Evolutionary conservation across 2,888 invertebrate species (phyloP).

Genomic region (Ophion ventricosus): DNA sequence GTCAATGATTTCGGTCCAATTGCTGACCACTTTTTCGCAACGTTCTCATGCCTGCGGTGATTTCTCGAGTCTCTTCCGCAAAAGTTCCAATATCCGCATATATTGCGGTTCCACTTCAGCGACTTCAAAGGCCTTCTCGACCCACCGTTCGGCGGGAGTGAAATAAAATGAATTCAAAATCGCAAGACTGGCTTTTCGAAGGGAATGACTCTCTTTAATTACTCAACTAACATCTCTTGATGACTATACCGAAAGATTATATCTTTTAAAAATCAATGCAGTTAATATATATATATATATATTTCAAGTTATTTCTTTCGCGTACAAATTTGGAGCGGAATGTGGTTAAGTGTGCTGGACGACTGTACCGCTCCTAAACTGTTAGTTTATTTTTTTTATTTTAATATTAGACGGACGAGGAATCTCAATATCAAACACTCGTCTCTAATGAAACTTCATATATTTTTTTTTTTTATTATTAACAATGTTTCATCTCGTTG

Average conservation of each 20-base stretch:
- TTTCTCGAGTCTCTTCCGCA: not conserved
- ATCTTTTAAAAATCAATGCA: constrained; percentile 54
- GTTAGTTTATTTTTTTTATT: constrained; percentile 19
- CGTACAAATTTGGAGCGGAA: constrained; percentile 57
- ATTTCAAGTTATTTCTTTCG: constrained; percentile 17
- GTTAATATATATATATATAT: constrained; percentile 19
- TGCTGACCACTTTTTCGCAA: not conserved
- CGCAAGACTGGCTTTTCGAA: constrained; percentile 28
- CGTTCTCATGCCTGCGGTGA: not conserved
- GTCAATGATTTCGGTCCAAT: not conserved
- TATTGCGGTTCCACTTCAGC: not conserved
- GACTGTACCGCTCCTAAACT: constrained; percentile 46
- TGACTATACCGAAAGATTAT: constrained; percentile 27
- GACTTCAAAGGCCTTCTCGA: not conserved
- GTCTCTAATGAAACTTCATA: constrained; percentile 34
- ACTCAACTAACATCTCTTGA: not conserved
- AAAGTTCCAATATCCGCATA: not conserved
- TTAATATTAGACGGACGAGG: constrained; percentile 49
- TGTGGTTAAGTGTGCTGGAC: constrained; percentile 29
- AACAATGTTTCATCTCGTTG: constrained; percentile 50
- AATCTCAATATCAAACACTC: constrained; percentile 58
- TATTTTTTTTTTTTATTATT: constrained; percentile 40
- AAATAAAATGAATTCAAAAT: constrained; percentile 2
- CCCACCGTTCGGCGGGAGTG: not conserved
- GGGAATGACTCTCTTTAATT: constrained; percentile 33